Conservation (phyloP, 2,113 vertebrate species). For the Brevimyrus niger region DNA sequence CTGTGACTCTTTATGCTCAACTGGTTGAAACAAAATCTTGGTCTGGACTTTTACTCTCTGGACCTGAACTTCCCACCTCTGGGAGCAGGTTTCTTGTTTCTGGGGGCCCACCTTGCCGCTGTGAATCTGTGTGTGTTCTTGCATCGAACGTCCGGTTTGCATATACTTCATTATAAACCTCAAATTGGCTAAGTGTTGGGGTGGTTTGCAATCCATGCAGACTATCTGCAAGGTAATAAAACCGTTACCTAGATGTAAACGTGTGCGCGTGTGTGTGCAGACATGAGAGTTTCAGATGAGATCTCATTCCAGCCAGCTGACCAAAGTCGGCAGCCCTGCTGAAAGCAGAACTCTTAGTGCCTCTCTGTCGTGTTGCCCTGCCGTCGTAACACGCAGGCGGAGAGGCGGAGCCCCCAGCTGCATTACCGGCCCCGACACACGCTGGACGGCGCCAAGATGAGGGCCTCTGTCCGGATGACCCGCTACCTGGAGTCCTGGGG, state of each 20-base stretch:
- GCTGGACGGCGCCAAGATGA: conserved; percentile 84
- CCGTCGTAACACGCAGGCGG: conserved; percentile 59
- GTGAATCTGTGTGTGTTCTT: background rate
- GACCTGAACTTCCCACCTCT: background rate
- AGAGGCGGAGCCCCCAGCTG: conserved; percentile 81
- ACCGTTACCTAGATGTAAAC: background rate
- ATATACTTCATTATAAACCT: background rate
- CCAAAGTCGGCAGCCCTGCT: background rate
- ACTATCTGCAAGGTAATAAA: background rate
- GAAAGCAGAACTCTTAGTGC: background rate
- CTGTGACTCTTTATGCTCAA: no score
- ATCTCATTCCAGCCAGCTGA: background rate
- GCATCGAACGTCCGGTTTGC: background rate
- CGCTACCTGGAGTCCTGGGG: conserved; percentile 97
- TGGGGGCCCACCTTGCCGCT: background rate
- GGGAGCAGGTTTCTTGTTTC: background rate
- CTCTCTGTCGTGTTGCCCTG: background rate
- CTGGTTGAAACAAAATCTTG: background rate
- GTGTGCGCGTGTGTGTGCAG: background rate
- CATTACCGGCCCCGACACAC: conserved; percentile 77
- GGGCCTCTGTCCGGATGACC: conserved; percentile 95
- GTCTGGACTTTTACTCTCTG: background rate
- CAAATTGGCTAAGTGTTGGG: background rate
- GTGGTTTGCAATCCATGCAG: background rate
- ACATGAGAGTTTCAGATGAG: background rate